Base-by-base conservation (phyloP, 2,113 vertebrate species). In the Phrynosoma platyrhinos region DNA sequence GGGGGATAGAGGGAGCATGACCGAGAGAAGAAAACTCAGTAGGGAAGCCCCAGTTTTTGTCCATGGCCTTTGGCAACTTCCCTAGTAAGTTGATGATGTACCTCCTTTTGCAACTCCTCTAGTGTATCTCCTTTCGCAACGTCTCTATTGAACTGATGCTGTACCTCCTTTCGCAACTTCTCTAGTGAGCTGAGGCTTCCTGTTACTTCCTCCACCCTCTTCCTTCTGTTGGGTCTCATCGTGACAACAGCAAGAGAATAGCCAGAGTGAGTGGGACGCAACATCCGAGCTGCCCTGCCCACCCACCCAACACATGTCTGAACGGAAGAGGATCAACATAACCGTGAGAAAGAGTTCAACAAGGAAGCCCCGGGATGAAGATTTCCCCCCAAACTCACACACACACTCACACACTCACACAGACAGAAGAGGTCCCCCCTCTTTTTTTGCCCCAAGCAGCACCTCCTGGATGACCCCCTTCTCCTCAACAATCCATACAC, bases 331-430 rank as follows among this genome's bases (percentile, higher is more conserved):
- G 77, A 27, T n/a, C 58, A 23, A 9, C 18, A 66, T 68, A 64
- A 36, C 23, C 36, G 52, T 14, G 6, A 76, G 69, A 77, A 74
- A 85, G 55, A 80, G 83, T 85, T 77, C 82, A 53, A 8, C 16
- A 77, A 75, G 83, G 83, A 85, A 89, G 77, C 68, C 9, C 83
- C 83, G 47, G 83, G 77, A 74, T 84, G 55, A 62, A 89, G 40
- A 20, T 47, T 47, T 47, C 80, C 74, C 68, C 36, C 40, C 47
- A 85, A 76, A 75, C 84, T 66, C 36, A 42, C 84, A 53, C 53
- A 64, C 16, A 18, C 69, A 68, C 53, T 53, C 87, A 77, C 72
- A 53, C 80, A n/a, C 71, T n/a, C 25, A 12, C 78, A 71, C 86
- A 75, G 32, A 9, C 47, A 53, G 80, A 82, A 82, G 36, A 82